phyloP scores from a whole-genome alignment of 2,888 invertebrate species.

The Chorisops tibialis region DNA sequence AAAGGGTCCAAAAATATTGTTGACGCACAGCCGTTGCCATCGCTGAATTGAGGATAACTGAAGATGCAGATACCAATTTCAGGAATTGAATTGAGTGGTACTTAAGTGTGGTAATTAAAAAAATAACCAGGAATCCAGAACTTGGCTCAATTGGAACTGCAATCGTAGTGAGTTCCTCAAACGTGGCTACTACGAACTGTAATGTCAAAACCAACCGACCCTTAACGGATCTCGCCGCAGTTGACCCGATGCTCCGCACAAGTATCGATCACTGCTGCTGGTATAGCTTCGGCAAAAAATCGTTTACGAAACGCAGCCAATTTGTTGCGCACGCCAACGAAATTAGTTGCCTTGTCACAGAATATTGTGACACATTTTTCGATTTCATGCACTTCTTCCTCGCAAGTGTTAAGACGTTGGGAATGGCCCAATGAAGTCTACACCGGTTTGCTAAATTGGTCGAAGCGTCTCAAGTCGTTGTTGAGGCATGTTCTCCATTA shows the following conservation, averaged over 20 bases:
- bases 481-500: too few relatives aligned
- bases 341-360: constrained; percentile 32
- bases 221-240: constrained; percentile 29
- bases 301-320: not conserved
- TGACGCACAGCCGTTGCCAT: constrained; percentile 1
- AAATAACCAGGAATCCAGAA: not conserved
- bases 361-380: constrained; percentile 28
- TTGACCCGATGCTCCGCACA: not conserved
- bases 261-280: not conserved
- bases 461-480: too few relatives aligned
- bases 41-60: not conserved
- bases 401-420: too few relatives aligned
- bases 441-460: too few relatives aligned
- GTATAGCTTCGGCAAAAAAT: not conserved
- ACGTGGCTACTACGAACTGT: constrained; percentile 3
- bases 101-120: not conserved
- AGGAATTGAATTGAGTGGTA: not conserved
- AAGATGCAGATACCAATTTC: not conserved
- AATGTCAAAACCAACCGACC: constrained; percentile 17
- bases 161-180: constrained; percentile 14
- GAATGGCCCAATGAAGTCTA: too few relatives aligned
- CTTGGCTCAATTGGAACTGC: constrained; percentile 1
- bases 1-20: constrained; percentile 19
- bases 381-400: too few relatives aligned
- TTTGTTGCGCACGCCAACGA: constrained; percentile 28